Percentiles rank a stretch among this genome's conserved stretches.
These are phyloP conservation scores for Ochropleura plecta DNA, from an alignment of 2,888 invertebrate genomes.

Conservation along the genomic window DNA sequence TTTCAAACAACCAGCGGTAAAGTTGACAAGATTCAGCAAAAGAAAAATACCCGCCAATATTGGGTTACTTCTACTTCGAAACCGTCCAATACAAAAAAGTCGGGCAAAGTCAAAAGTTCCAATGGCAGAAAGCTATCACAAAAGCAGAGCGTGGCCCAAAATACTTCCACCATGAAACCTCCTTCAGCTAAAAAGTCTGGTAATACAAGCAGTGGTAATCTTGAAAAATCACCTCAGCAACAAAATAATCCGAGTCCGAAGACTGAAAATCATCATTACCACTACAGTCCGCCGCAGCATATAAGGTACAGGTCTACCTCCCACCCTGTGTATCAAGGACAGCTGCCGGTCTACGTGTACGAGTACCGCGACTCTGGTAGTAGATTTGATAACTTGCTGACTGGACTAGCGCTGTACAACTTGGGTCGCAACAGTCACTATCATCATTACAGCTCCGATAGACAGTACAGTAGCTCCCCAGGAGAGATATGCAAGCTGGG, in stretches of 20 bases:
- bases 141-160: not conserved
- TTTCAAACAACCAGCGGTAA: too few species aligned
- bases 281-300: constrained; percentile 77
- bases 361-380: constrained; percentile 79
- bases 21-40: too few species aligned
- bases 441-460: constrained; percentile 57
- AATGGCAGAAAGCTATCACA: not conserved
- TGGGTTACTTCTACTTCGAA: not conserved
- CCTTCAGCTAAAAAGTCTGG: not conserved
- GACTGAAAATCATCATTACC: constrained; percentile 76
- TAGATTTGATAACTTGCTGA: constrained; percentile 76
- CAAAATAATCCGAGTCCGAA: constrained; percentile 53
- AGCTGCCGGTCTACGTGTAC: constrained; percentile 78
- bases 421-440: constrained; percentile 72
- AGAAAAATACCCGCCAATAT: not conserved
- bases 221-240: constrained; percentile 51
- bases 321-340: constrained; percentile 77
- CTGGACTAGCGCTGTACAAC: constrained; percentile 81
- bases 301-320: constrained; percentile 73
- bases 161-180: not conserved
- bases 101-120: not conserved
- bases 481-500: constrained; percentile 77
- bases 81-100: not conserved
- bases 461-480: constrained; percentile 68
- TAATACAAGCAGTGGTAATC: constrained; percentile 23